phyloP scores from a whole-genome alignment of 1,140 invertebrate genomes.

The Micrasema minimum region DNA sequence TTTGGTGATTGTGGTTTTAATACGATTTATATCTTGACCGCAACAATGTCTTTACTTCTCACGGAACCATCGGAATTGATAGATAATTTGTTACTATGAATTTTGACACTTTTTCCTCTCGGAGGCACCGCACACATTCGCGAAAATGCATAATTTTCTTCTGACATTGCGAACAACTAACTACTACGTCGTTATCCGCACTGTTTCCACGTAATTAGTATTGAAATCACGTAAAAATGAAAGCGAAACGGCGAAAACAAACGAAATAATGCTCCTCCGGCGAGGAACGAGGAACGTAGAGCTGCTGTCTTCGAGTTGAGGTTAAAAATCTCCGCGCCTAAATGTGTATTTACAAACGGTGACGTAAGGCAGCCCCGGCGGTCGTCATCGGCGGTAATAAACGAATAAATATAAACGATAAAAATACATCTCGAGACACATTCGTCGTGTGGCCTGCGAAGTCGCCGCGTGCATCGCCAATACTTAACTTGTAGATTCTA shows the following conservation, averaged over 20 bases:
- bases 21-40: not conserved
- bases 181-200: not conserved
- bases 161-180: slow-evolving; percentile 4
- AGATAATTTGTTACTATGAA: not conserved
- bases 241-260: slow-evolving; percentile 17
- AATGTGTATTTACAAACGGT: slow-evolving; percentile 41
- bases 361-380: slow-evolving; percentile 29
- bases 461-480: not conserved
- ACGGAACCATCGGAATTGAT: not conserved
- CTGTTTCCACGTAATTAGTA: not conserved
- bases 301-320: slow-evolving; percentile 21
- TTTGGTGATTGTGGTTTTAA: not conserved
- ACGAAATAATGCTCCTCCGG: not conserved
- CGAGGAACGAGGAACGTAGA: not conserved
- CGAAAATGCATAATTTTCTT: not conserved
- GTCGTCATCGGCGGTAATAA: slow-evolving; percentile 41
- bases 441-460: not conserved
- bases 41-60: not conserved
- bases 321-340: slow-evolving; percentile 37
- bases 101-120: slow-evolving; percentile 4
- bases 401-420: slow-evolving; percentile 38
- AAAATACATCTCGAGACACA: slow-evolving; percentile 26
- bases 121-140: slow-evolving; percentile 9
- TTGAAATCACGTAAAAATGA: slow-evolving; percentile 1
- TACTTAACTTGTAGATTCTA: too few species aligned